Base-by-base conservation (phyloP, 2,888 invertebrate genomes). In the Eupeodes latifasciatus region DNA sequence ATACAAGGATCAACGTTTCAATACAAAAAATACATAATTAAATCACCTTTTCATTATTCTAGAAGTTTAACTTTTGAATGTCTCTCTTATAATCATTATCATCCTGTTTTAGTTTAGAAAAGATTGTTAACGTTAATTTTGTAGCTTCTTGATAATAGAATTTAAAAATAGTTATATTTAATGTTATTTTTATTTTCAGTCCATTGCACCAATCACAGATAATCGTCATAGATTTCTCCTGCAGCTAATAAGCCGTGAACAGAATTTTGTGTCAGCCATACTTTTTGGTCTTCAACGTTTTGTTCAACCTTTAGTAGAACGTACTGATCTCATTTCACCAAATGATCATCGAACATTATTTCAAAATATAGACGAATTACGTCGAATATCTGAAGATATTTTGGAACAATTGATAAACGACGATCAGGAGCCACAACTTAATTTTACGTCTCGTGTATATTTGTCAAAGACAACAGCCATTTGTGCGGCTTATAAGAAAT, bases 281-380 rank as follows among this genome's bases (percentile, higher is more conserved):
- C 97, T 97, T 91, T 97, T 96, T 91, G 97, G 97, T 5, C 95
- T 97, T 85, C 95, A 96, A 85, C 95, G 97, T 86, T 97, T 97
- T 92, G 96, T 97, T 64, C 95, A 96, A 0, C 96, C 97, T 0
- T 93, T 97, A 89, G 94, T 95, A 6, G 97, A 97, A 91, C 94
- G 96, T 81, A 96, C 96, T 71, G 97, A 97, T 91, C 94, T 97
- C 12, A 96, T 97, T 75, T 95, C 96, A 3, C 95, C 96, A 1
- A 95, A 95, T 74, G 97, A 98, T 92, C 97, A 97, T 93, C 95
- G 96, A 92, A 95, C 96, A 51, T 94, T 98, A 79, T 98, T 97
- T 93, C 97, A 98, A 94, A 98, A 98, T 93, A 95, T 96, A 90
- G 97, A 97, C 93, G 97, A 97, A 95, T 96, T 96, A 93, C 91